phyloP scores from a whole-genome alignment of 1,140 invertebrate genomes.

The Drosophila bocqueti region DNA sequence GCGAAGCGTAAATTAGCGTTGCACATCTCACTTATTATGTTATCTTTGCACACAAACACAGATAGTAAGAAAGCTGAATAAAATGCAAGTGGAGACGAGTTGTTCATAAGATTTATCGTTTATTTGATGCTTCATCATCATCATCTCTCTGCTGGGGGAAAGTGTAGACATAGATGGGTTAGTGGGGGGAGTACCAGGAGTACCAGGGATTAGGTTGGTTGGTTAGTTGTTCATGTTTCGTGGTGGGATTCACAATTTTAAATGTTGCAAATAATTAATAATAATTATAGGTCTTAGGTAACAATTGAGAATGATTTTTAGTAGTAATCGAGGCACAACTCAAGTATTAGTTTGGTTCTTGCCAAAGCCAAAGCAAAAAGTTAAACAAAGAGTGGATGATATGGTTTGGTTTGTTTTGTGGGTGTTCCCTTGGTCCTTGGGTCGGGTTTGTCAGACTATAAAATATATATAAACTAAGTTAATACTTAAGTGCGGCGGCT shows the following conservation, averaged over 20 bases:
- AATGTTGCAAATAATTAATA: constrained; percentile 53
- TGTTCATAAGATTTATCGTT: constrained; percentile 53
- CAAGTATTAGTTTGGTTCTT: constrained; percentile 39
- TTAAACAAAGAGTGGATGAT: constrained; percentile 37
- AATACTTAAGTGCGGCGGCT: constrained; percentile 20
- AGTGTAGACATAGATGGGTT: constrained; percentile 28
- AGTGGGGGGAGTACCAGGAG: constrained; percentile 13
- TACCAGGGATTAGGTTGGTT: constrained; percentile 15
- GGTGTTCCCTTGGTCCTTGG: constrained; percentile 34
- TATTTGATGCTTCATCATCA: constrained; percentile 35
- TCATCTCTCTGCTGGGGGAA: constrained; percentile 12
- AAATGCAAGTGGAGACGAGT: constrained; percentile 47
- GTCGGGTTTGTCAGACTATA: constrained; percentile 42
- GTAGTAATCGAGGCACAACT: constrained; percentile 41
- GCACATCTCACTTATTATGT: background rate
- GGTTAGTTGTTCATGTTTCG: constrained; percentile 42
- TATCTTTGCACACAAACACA: background rate
- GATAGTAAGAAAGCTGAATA: constrained; percentile 42
- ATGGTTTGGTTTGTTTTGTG: constrained; percentile 29
- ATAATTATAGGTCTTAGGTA: constrained; percentile 18
- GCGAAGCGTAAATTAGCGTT: background rate
- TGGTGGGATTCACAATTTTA: constrained; percentile 49
- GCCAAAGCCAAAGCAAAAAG: constrained; percentile 42
- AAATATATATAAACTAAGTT: constrained; percentile 7
- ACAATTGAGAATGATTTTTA: constrained; percentile 52